Evolutionary conservation across 1,140 invertebrate species (phyloP).

Genomic region (Heliconius congener): DNA sequence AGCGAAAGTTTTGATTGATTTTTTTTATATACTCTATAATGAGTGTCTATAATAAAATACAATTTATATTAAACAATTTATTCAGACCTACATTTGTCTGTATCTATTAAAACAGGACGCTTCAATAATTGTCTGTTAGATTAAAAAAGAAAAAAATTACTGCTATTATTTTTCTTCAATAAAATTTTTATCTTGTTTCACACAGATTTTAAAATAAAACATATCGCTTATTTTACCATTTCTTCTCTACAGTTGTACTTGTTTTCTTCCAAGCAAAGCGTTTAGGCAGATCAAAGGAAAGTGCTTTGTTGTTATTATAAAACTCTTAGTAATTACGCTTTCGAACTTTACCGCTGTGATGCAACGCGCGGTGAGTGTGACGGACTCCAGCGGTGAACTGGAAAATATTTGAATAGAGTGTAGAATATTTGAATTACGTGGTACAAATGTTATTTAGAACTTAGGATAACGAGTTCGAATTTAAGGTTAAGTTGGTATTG

Average conservation of each 20-base stretch:
- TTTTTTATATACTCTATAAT: no score
- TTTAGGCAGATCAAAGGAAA: slow-evolving; percentile 57
- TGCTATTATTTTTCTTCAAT: no score
- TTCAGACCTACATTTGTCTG: no score
- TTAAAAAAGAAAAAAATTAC: no score
- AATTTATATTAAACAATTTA: no score
- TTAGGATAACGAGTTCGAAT: not conserved
- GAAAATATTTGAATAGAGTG: slow-evolving; percentile 4
- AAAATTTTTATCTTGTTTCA: not conserved
- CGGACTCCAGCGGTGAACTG: slow-evolving; percentile 46
- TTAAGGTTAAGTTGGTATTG: no score
- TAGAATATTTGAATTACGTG: not conserved
- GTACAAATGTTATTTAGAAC: not conserved
- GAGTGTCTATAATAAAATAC: no score
- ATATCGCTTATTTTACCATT: not conserved
- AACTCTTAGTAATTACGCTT: slow-evolving; percentile 61
- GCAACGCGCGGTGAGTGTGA: slow-evolving; percentile 60
- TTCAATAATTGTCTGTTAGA: no score
- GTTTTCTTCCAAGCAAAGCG: slow-evolving; percentile 43
- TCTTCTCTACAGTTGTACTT: slow-evolving; percentile 41
- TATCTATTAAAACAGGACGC: no score
- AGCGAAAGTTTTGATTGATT: no score
- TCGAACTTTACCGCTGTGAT: slow-evolving; percentile 60
- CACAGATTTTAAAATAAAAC: not conserved
- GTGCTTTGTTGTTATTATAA: slow-evolving; percentile 63